phyloP scores from a whole-genome alignment of 1,140 invertebrate genomes.

The Procambarus clarkii region DNA sequence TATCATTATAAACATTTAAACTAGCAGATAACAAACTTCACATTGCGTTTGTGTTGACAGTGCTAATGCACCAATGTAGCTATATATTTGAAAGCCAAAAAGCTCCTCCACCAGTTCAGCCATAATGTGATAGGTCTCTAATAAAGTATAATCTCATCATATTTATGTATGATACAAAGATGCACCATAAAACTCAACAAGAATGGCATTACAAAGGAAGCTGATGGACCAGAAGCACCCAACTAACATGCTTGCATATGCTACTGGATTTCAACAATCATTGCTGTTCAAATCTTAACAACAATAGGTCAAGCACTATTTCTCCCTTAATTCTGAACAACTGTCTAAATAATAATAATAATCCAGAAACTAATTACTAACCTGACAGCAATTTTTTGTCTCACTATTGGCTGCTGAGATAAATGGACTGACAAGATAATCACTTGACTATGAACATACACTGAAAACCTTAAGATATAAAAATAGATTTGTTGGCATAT shows the following conservation, averaged over 20 bases:
- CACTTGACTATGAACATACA: neutral
- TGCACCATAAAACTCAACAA: neutral
- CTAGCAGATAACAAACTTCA: neutral
- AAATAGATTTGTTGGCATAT: neutral
- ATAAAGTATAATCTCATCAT: neutral
- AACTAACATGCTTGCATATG: neutral
- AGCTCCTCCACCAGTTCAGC: conserved; percentile 12
- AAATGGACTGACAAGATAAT: neutral
- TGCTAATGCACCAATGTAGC: neutral
- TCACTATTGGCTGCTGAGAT: neutral
- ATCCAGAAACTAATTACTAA: neutral
- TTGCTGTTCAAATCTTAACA: neutral
- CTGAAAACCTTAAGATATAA: neutral
- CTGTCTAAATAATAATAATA: neutral
- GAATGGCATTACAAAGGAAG: neutral
- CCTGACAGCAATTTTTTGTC: neutral
- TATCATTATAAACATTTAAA: too few relatives aligned
- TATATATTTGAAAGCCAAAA: neutral
- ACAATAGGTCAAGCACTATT: neutral
- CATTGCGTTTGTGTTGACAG: neutral
- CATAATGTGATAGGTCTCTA: neutral
- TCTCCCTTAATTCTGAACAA: neutral
- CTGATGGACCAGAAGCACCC: conserved; percentile 4
- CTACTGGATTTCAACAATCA: neutral
- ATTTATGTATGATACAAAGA: neutral